Evolutionary conservation across 2,888 invertebrate species (phyloP), one percentile per base, ranked within the genome.

Genomic region (Furcula furcula): DNA sequence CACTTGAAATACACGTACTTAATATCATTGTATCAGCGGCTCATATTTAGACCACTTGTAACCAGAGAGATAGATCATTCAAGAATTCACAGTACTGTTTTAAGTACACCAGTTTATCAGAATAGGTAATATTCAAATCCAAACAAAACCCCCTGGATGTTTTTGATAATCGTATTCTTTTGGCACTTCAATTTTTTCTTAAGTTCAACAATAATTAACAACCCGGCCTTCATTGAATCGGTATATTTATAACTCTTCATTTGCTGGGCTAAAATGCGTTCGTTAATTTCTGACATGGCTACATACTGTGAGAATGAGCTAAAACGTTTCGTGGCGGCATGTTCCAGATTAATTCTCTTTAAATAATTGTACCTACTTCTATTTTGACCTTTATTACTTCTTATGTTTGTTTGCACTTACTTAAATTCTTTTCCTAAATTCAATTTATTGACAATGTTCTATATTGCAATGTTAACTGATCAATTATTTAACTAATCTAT

Each of bases 261-360:
- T 76, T 70, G 74, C 75, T 70, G 60, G 51, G 55, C 53, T 58
- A 53, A 56, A 56, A 54, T 53, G 55, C 46, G 51, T 66, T 55
- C 43, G 56, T 62, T 62, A 48, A 51, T 56, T 52, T 48, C 59
- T 69, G 68, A 68, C 51, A 73, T 79, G 70, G 74, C 74, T 73
- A 72, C 60, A 55, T 63, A 66, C 59, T 72, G 64, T 74, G 74
- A 70, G 73, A 78, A 76, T 79, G 76, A 69, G 69, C 72, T 73
- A 41, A 67, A 57, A 69, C 68, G 76, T 67, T 67, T 67, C 75
- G 69, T 78, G 75, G 68, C 77, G 62, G 81, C 80, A 80, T 81
- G 81, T 62, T 56, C 57, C 48, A 46, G 55, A 48, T 59, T 55
- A 50, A 58, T 54, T 57, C 29, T 64, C 27, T 65, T 40, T 59